Base-by-base conservation (phyloP, 2,797 vertebrate species). In the Lophius americanus region DNA sequence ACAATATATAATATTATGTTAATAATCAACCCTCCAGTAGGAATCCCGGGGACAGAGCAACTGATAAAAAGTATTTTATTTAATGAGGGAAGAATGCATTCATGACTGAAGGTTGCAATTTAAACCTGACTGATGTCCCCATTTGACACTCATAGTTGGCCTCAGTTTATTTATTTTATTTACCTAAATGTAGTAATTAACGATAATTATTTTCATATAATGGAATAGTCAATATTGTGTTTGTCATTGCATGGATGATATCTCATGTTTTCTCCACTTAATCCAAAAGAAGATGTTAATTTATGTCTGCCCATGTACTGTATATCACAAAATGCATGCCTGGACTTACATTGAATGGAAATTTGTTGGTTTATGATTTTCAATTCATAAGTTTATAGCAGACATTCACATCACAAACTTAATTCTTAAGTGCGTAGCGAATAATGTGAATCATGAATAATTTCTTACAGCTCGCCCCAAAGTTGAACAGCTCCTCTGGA, bases 401-500 rank as follows among this genome's bases (percentile, higher is more conserved):
- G 23, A 23, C 2, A 23, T 23, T 23, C 23, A 23, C 23, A 23
- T 23, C 23, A 23, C 23, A 23, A 23, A 23, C 23, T 23, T 23
- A 23, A 23, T 23, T 23, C 2, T 23, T 23, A 23, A 23, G 23
- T 23, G 23, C 23, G 2, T 41, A 50, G 8, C 33, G 41, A 3
- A 48, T 32, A 39, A 46, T 54, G 39, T 49, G 4, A 1, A 0
- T 6, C 23, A 43, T 60, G n/a, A 61, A 12, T 12, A 0, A 37
- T 72, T 52, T 73, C 97, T 96, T 89, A 98, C 97, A 98, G 85
- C 89, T 84, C 0, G 93, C 94, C 43, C 97, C 96, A 41, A 95
- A 95, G 7, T 7, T 60, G 79, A 97, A 96, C 65, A 97, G 10
- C 48, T 95, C 92, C 67, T 88, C 88, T 3, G 94, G 85, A 23